Evolutionary conservation across 2,797 vertebrate species (phyloP), one percentile per base, ranked within the genome.

Genomic region (Tauraco hartlaubi): DNA sequence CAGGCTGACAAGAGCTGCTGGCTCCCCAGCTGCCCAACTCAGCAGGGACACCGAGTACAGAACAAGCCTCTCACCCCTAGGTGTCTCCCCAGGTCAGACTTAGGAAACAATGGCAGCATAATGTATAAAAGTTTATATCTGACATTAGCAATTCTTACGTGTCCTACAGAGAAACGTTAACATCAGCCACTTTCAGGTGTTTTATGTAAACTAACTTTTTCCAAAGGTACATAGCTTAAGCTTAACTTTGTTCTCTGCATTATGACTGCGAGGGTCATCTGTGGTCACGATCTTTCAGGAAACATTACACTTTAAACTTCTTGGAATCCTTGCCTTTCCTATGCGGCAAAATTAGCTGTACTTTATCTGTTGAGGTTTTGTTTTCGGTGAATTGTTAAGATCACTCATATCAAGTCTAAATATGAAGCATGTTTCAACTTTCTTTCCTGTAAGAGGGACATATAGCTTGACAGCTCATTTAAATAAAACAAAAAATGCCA

Each of bases 51-150:
- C 22, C 44, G 80, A 91, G 9, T 33, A 96, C 68, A 81, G 35
- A 88, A 81, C 52, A 90, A 90, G 84, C 20, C 85, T 92, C 63
- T 95, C 92, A 86, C 91, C 92, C 89, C 92, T 97, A 97, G 96
- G 78, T 91, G 94, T 95, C 95, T 94, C 96, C 59, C 87, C 89
- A 94, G 87, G 94, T 96, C 91, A 96, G 69, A 96, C 29, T 76
- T 88, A 84, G 83, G 88, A 71, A 92, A 80, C 1, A 0, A 74
- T 7, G 3, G n/a, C 12, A 81, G 35, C 74, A 66, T 29, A 61
- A 68, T n/a, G 3, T 54, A 29, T 29, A 44, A 31, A 91, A 55
- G 19, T 58, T 94, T 75, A 11, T 51, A 25, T n/a, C 35, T 56
- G 43, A 13, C 12, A 21, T 75, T 48, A 64, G 35, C 28, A 3